phyloP scores from a whole-genome alignment of 2,888 invertebrate species.

The Lymantria monacha region DNA sequence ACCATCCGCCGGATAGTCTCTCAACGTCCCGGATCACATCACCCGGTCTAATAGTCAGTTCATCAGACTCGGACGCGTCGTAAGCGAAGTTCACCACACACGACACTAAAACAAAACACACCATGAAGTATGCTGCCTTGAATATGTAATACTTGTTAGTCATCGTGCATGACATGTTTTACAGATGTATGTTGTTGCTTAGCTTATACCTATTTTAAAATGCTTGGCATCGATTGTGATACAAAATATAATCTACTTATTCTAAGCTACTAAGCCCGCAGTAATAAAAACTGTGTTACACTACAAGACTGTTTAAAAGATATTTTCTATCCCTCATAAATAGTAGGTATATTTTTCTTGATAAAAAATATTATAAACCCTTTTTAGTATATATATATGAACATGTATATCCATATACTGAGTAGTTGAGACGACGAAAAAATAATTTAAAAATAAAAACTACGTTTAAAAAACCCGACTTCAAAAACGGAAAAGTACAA shows the following conservation, averaged over 20 bases:
- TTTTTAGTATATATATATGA: no score
- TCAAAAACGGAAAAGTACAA: no score
- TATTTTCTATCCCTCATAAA: no score
- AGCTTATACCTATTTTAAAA: not conserved
- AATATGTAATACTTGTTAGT: slow-evolving; percentile 21
- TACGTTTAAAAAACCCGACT: no score
- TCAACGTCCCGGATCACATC: slow-evolving; percentile 92
- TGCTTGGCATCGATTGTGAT: not conserved
- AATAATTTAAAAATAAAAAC: no score
- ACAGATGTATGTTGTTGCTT: slow-evolving; percentile 11
- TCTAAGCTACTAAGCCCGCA: no score
- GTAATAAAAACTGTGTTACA: no score
- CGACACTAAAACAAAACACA: slow-evolving; percentile 80
- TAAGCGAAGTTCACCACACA: slow-evolving; percentile 94
- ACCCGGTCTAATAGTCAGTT: slow-evolving; percentile 91
- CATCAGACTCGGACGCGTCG: slow-evolving; percentile 92
- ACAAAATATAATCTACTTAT: not conserved
- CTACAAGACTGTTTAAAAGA: no score
- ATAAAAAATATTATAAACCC: no score
- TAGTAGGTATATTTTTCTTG: no score
- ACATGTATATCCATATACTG: no score
- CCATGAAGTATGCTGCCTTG: slow-evolving; percentile 19
- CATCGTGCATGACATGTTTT: slow-evolving; percentile 14
- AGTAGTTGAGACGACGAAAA: no score
- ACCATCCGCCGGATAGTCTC: slow-evolving; percentile 93